phyloP scores from a whole-genome alignment of 2,888 invertebrate species.

The Leucoptera coffeella region DNA sequence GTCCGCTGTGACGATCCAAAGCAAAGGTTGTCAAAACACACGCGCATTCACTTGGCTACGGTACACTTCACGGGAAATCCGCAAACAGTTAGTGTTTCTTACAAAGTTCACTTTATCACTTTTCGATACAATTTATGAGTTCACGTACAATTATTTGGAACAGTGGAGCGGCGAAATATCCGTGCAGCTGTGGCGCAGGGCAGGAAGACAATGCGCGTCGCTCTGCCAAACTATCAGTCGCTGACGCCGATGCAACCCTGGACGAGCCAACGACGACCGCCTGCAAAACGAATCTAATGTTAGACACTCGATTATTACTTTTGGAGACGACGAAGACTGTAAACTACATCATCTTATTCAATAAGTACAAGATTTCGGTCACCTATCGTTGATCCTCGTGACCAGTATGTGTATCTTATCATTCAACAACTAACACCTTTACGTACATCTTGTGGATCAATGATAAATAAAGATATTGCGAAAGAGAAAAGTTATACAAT shows the following conservation, averaged over 20 bases:
- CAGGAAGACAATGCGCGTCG: slow-evolving; percentile 30
- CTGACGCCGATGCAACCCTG: slow-evolving; percentile 32
- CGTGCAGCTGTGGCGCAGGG: slow-evolving; percentile 44
- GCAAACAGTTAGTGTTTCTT: slow-evolving; percentile 31
- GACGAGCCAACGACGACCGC: slow-evolving; percentile 33
- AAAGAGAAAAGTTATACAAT: too few relatives aligned
- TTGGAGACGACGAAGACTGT: too few relatives aligned
- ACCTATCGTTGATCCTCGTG: too few relatives aligned
- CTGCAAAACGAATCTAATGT: slow-evolving; percentile 17
- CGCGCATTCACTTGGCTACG: slow-evolving; percentile 77
- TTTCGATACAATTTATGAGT: slow-evolving; percentile 11
- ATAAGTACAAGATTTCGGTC: too few relatives aligned
- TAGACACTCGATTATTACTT: too few relatives aligned
- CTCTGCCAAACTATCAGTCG: too few relatives aligned
- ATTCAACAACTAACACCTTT: too few relatives aligned
- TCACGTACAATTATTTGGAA: too few relatives aligned
- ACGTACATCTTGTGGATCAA: too few relatives aligned
- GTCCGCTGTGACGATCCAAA: slow-evolving; percentile 82
- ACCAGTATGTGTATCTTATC: too few relatives aligned
- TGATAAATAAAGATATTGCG: too few relatives aligned
- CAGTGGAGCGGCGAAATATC: slow-evolving; percentile 23
- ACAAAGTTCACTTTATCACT: slow-evolving; percentile 16
- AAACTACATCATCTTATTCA: too few relatives aligned
- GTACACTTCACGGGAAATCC: slow-evolving; percentile 34
- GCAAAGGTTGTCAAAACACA: slow-evolving; percentile 86